Base-by-base conservation (phyloP, 2,888 invertebrate species). In the Himalopsyche kuldschensis region DNA sequence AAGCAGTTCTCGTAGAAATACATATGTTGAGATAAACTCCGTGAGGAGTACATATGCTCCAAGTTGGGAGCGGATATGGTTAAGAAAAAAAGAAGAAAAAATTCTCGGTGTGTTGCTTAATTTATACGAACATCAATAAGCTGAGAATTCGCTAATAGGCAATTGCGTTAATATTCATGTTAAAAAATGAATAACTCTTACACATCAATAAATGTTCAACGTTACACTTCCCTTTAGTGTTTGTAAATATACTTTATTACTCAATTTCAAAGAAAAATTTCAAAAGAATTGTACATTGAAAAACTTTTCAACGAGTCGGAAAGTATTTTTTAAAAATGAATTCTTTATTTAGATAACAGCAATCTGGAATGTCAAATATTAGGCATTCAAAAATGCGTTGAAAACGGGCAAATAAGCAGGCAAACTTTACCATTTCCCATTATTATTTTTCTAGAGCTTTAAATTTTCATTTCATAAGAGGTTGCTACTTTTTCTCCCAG, bases 401-500 rank as follows among this genome's bases (percentile, higher is more conserved):
- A 78, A 78, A 78, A 78, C 35, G 78, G 15, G 48, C 63, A 55
- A 80, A 78, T 82, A 75, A 78, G 78, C 82, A 31, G 84, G 48
- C 69, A 84, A 85, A 85, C 81, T 86, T 86, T 84, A 48, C 55
- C 79, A 69, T 80, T 79, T 82, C 35, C 80, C 79, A 84, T 85
- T 84, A 86, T 86, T 83, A 85, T 85, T 84, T 85, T 82, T 82
- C 80, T 80, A 83, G 84, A 84, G 83, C 75, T 86, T 85, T 84
- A 85, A 83, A 85, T 86, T 86, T 86, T 86, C 85, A 79, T 84
- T 86, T 84, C 78, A 79, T 81, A 85, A 82, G 81, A 84, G 83
- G 82, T 86, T 85, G 87, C 87, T 87, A 86, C 88, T 88, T 87
- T 87, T 88, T 87, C 87, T 86, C 85, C 75, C 78, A 85, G 82